Percentiles rank a stretch among this genome's conserved stretches.
Evolutionary conservation across 2,888 invertebrate species (phyloP).

Genomic region (Leptinotarsa rubiginosa): DNA sequence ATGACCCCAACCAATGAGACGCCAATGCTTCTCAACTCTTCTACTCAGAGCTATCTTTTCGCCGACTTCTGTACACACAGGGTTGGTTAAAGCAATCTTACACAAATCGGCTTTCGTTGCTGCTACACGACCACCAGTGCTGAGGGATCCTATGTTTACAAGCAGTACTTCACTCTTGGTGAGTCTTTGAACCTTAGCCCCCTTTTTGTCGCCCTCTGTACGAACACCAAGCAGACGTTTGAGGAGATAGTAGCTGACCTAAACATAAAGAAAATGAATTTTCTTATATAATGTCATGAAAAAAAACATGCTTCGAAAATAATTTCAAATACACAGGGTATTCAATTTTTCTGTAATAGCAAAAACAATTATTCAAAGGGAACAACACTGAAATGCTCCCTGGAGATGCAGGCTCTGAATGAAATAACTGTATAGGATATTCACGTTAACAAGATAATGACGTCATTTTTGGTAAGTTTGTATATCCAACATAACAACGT

Average conservation of each 20-base stretch:
- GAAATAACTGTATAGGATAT: too few relatives aligned
- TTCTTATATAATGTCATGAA: too few relatives aligned
- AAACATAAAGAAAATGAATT: conserved; percentile 32
- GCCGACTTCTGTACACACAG: conserved; percentile 98
- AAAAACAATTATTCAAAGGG: too few relatives aligned
- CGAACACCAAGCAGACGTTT: conserved; percentile 96
- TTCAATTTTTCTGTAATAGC: too few relatives aligned
- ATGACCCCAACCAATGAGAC: conserved; percentile 99
- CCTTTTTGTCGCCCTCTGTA: conserved; percentile 99
- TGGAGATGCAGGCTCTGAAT: too few relatives aligned
- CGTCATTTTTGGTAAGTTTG: too few relatives aligned
- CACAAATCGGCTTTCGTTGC: conserved; percentile 97
- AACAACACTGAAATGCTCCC: too few relatives aligned
- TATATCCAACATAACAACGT: too few relatives aligned
- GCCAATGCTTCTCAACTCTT: conserved; percentile 99
- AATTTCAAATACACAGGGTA: too few relatives aligned
- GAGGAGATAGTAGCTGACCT: conserved; percentile 90
- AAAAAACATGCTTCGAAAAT: too few relatives aligned
- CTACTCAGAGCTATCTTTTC: conserved; percentile 99
- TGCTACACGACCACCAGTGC: conserved; percentile 95
- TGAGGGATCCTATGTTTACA: conserved; percentile 98
- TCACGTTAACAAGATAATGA: too few relatives aligned
- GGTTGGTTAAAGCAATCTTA: conserved; percentile 95
- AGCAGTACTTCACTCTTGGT: conserved; percentile 91
- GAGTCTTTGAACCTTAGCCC: conserved; percentile 95